Percentiles rank a stretch among this genome's conserved stretches.
Conservation (phyloP, 1,140 invertebrate species). For the Gryon sp. region DNA sequence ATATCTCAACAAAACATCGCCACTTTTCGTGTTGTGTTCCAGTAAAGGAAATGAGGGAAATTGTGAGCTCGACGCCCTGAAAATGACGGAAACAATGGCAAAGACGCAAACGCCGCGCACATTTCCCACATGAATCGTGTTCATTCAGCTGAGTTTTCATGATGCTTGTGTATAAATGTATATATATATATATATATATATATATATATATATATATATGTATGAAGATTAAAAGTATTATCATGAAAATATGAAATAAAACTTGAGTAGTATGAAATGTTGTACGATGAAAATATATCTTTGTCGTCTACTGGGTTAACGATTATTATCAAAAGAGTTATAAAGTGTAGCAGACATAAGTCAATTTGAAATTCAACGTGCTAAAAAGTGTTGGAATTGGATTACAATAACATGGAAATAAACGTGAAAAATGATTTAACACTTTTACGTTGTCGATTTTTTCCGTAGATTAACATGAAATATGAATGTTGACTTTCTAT, state of each 20-base stretch:
- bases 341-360: slow-evolving; percentile 13
- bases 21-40: slow-evolving; percentile 51
- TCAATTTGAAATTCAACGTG: slow-evolving; percentile 12
- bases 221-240: no score
- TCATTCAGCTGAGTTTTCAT: slow-evolving; percentile 31
- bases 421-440: slow-evolving; percentile 34
- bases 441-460: no score
- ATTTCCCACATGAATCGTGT: slow-evolving; percentile 60
- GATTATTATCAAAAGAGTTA: slow-evolving; percentile 7
- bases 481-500: no score
- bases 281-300: no score
- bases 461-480: no score
- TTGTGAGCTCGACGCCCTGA: slow-evolving; percentile 23
- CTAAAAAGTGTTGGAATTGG: slow-evolving; percentile 21
- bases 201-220: no score
- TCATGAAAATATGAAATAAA: no score
- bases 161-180: slow-evolving; percentile 6
- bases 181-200: no score
- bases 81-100: slow-evolving; percentile 56
- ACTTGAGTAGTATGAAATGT: no score
- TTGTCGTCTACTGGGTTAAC: not conserved
- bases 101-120: slow-evolving; percentile 13
- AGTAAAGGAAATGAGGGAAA: slow-evolving; percentile 43
- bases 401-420: slow-evolving; percentile 34
- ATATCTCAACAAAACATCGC: slow-evolving; percentile 62